Conservation (phyloP, 2,888 invertebrate species). For the Camponotus fellah region DNA sequence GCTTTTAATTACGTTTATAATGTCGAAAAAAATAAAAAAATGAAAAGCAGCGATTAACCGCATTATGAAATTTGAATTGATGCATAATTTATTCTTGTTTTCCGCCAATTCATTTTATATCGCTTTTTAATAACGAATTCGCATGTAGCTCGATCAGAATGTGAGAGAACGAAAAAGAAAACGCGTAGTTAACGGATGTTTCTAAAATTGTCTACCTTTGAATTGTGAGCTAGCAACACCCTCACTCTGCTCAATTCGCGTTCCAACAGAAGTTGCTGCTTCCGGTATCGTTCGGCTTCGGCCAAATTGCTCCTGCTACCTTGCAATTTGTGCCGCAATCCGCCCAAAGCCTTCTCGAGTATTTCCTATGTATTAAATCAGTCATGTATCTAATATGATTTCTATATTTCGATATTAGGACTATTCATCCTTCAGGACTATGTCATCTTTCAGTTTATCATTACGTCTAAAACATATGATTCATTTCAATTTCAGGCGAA, state of each 20-base stretch:
- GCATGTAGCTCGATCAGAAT: neutral
- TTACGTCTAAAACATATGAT: neutral
- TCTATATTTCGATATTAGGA: slow-evolving; percentile 9
- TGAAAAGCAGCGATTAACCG: slow-evolving; percentile 11
- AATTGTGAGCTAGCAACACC: slow-evolving; percentile 95
- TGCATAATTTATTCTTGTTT: slow-evolving; percentile 27
- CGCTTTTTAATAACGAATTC: slow-evolving; percentile 23
- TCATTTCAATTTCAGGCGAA: slow-evolving; percentile 10
- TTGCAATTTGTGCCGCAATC: slow-evolving; percentile 89
- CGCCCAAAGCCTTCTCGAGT: slow-evolving; percentile 90
- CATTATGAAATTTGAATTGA: slow-evolving; percentile 38
- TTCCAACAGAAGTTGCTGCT: slow-evolving; percentile 91
- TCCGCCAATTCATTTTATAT: slow-evolving; percentile 36
- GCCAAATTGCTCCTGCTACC: slow-evolving; percentile 88
- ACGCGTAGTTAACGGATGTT: neutral
- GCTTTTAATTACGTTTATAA: neutral
- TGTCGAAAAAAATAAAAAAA: neutral
- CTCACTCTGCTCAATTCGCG: slow-evolving; percentile 94
- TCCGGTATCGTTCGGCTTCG: slow-evolving; percentile 90
- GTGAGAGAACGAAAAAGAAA: neutral
- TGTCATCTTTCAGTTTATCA: slow-evolving; percentile 16
- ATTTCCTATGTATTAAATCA: slow-evolving; percentile 86
- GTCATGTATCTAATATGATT: slow-evolving; percentile 31
- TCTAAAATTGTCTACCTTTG: slow-evolving; percentile 89
- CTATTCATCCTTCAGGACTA: no score